These are phyloP conservation scores for Prunella fulvescens DNA, from an alignment of 2,113 vertebrate species.

Conservation along the genomic window DNA sequence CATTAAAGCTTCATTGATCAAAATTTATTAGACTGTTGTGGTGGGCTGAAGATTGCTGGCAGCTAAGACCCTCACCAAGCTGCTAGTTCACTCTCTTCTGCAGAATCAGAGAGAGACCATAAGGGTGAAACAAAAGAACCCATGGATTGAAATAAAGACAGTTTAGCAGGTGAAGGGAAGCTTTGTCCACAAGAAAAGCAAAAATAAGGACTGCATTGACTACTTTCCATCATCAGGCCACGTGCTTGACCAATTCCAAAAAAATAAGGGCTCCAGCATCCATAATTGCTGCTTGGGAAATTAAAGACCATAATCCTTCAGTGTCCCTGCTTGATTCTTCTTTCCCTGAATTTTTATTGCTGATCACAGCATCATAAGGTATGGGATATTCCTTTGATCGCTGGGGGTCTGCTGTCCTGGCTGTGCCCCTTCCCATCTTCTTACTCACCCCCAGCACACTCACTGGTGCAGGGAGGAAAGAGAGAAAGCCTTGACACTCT, in stretches of 20 bases:
- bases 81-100: background rate
- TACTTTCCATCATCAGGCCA: background rate
- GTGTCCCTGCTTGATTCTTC: background rate
- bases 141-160: background rate
- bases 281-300: background rate
- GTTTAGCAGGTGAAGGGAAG: background rate
- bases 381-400: background rate
- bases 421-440: background rate
- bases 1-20: background rate
- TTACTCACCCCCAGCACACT: background rate
- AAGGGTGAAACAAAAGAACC: background rate
- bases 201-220: background rate
- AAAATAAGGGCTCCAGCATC: background rate
- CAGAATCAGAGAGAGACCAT: background rate
- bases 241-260: background rate
- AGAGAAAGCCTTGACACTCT: background rate
- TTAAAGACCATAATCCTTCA: background rate
- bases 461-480: background rate
- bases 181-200: background rate
- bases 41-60: background rate
- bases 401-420: background rate
- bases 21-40: background rate
- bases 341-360: background rate
- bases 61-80: background rate
- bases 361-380: background rate